Conservation (phyloP, 2,888 invertebrate genomes). For the Apamea monoglypha region DNA sequence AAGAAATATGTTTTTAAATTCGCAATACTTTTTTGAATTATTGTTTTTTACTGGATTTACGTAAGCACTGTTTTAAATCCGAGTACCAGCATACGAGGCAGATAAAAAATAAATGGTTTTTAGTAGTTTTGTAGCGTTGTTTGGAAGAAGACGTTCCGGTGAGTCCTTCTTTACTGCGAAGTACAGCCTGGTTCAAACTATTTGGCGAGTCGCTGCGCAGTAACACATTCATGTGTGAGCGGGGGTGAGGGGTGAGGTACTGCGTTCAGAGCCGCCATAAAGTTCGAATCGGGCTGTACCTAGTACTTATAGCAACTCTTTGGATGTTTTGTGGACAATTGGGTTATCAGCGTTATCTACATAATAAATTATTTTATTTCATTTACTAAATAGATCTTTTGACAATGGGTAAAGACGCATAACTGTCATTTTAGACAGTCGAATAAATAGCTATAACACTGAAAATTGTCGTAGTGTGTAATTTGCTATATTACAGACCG, state of each 20-base stretch:
- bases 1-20: background rate
- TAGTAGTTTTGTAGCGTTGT: background rate
- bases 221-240: no score
- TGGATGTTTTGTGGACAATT: no score
- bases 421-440: background rate
- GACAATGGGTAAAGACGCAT: background rate
- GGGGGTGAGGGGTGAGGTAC: no score
- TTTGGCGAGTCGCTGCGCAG: no score
- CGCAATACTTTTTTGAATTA: background rate
- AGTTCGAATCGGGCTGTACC: no score
- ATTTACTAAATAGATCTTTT: background rate
- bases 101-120: background rate
- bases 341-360: background rate
- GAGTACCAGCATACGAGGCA: background rate
- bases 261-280: no score
- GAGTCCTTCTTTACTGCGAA: background rate
- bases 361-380: background rate
- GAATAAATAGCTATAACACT: background rate
- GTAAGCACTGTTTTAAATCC: background rate
- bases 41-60: background rate
- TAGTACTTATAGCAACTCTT: background rate
- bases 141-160: background rate
- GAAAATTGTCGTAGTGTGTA: background rate
- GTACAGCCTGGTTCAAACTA: background rate
- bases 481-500: no score